Conservation (phyloP, 2,888 invertebrate genomes). For the Cartodere bifasciata region DNA sequence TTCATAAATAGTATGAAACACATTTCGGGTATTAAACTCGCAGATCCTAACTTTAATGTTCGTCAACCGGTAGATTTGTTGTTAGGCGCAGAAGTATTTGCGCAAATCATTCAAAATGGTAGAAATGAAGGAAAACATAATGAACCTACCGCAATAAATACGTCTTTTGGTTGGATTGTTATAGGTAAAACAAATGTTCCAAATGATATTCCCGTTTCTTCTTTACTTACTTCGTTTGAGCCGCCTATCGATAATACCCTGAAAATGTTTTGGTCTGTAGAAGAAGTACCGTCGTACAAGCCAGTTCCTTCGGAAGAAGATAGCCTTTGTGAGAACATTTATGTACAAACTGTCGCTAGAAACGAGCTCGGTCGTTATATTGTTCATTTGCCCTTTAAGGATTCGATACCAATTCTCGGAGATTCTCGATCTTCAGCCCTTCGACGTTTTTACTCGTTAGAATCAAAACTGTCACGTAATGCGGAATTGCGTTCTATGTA, state of each 20-base stretch:
- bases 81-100: slow-evolving; percentile 8
- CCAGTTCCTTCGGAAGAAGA: not conserved
- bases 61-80: slow-evolving; percentile 8
- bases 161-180: slow-evolving; percentile 10
- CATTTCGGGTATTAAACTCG: no score
- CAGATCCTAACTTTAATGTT: slow-evolving; percentile 9
- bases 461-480: slow-evolving; percentile 11
- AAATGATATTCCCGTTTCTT: no score
- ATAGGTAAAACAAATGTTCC: no score
- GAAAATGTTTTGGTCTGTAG: slow-evolving; percentile 8
- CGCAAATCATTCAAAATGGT: slow-evolving; percentile 8
- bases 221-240: no score
- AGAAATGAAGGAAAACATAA: slow-evolving; percentile 6
- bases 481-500: slow-evolving; percentile 11
- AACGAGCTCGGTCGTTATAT: slow-evolving; percentile 10
- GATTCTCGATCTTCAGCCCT: slow-evolving; percentile 9
- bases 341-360: slow-evolving; percentile 6
- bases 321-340: slow-evolving; percentile 6
- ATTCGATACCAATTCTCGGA: slow-evolving; percentile 8
- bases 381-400: slow-evolving; percentile 14
- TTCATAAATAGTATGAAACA: no score
- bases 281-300: slow-evolving; percentile 3
- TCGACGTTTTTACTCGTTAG: slow-evolving; percentile 10
- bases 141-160: slow-evolving; percentile 8
- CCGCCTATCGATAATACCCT: no score